phyloP scores from a whole-genome alignment of 2,113 vertebrate species.

The Lutjanus erythropterus region DNA sequence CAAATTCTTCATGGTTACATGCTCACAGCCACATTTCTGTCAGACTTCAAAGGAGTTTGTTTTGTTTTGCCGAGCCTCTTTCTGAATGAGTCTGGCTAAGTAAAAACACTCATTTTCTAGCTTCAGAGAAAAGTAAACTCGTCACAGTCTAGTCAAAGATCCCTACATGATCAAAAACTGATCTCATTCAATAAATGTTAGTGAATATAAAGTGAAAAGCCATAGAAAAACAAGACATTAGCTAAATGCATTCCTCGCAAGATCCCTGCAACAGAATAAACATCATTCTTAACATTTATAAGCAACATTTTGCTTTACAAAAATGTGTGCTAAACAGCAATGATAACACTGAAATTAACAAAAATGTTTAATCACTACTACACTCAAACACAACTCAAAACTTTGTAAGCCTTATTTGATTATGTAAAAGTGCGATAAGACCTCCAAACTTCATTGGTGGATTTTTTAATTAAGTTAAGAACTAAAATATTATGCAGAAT shows the following conservation, averaged over 20 bases:
- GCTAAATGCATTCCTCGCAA: background rate
- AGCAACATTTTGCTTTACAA: background rate
- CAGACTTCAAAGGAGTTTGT: background rate
- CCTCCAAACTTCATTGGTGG: background rate
- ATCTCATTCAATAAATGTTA: background rate
- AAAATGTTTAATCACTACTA: background rate
- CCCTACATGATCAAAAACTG: background rate
- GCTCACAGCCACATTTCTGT: background rate
- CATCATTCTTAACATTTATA: background rate
- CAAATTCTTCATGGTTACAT: slow-evolving; percentile 1
- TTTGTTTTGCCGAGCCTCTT: background rate
- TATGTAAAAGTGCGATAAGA: background rate
- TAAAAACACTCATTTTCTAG: background rate
- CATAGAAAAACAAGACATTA: background rate
- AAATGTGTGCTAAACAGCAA: background rate
- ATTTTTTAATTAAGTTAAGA: background rate
- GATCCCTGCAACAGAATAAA: too few species aligned
- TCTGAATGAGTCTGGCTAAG: background rate
- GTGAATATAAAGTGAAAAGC: background rate
- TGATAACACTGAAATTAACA: background rate
- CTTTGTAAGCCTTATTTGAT: background rate
- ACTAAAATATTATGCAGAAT: background rate
- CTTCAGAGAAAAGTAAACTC: background rate
- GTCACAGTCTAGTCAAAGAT: slow-evolving; percentile 4
- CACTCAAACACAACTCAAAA: background rate